Percentiles rank a stretch among this genome's conserved stretches.
phyloP scores from a whole-genome alignment of 1,140 invertebrate species.

The Drosophila kurseongensis region DNA sequence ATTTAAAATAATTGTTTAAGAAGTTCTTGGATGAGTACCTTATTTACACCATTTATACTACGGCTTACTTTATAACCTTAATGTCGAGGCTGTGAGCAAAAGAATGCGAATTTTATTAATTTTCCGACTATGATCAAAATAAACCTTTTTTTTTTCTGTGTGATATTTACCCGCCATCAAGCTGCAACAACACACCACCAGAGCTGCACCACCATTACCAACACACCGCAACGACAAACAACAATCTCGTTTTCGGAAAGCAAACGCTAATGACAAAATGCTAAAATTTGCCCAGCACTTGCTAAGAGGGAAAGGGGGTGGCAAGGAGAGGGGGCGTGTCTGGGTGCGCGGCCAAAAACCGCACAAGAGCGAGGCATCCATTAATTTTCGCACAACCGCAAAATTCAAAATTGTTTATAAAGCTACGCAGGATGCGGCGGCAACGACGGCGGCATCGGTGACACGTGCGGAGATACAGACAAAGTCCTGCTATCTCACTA shows the following conservation, averaged over 20 bases:
- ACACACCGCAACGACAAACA: conserved; percentile 67
- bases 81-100: too few relatives aligned
- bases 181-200: conserved; percentile 50
- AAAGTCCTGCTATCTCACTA: conserved; percentile 20
- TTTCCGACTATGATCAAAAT: background rate
- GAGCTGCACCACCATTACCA: conserved; percentile 10
- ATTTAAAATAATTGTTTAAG: too few relatives aligned
- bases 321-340: conserved; percentile 12
- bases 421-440: conserved; percentile 73
- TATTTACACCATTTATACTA: too few relatives aligned
- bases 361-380: conserved; percentile 82
- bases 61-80: too few relatives aligned
- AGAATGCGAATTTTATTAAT: too few relatives aligned
- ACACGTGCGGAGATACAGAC: conserved; percentile 60
- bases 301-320: background rate
- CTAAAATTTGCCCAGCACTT: conserved; percentile 62
- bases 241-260: conserved; percentile 72
- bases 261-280: conserved; percentile 82
- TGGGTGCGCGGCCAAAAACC: conserved; percentile 69
- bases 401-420: conserved; percentile 84
- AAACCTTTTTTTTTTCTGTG: background rate
- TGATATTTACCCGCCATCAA: conserved; percentile 34
- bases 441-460: conserved; percentile 55
- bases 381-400: conserved; percentile 81
- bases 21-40: too few relatives aligned